Conservation (phyloP, 2,113 vertebrate species). For the Manacus vitellinus region DNA sequence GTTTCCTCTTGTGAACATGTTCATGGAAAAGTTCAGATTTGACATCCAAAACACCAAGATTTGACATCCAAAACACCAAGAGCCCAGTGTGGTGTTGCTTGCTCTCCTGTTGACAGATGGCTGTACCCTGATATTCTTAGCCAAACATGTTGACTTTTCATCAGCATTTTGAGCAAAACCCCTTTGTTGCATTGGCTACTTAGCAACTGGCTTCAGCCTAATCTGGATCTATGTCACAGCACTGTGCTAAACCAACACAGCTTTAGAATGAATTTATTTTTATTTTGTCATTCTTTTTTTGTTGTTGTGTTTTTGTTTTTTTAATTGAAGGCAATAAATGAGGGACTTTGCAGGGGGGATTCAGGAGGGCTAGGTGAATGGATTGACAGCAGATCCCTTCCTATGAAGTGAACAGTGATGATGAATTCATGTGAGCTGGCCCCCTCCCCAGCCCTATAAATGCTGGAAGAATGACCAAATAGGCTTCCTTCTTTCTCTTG, state of each 20-base stretch:
- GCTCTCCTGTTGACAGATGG: not conserved
- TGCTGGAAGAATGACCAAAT: not conserved
- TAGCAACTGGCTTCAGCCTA: slow-evolving; percentile 11
- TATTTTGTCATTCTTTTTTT: not conserved
- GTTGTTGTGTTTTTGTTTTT: not conserved
- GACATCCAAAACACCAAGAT: not conserved
- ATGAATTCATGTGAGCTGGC: not conserved
- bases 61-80: not conserved
- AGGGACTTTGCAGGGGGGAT: not conserved
- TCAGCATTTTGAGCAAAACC: not conserved
- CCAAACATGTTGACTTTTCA: not conserved
- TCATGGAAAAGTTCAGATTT: not conserved
- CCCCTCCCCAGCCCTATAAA: not conserved
- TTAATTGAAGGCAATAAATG: not conserved
- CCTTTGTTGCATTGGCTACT: not conserved
- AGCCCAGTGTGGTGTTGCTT: rapidly evolving
- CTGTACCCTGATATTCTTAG: not conserved
- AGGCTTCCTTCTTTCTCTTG: not conserved
- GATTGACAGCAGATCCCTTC: not conserved
- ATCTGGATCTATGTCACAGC: not conserved
- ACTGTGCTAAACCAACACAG: not conserved
- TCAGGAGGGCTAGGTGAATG: not conserved
- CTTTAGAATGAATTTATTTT: not conserved
- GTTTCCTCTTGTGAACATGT: not conserved
- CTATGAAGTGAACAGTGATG: not conserved